Evolutionary conservation across 1,140 invertebrate species (phyloP).

Genomic region (Bombus impatiens): DNA sequence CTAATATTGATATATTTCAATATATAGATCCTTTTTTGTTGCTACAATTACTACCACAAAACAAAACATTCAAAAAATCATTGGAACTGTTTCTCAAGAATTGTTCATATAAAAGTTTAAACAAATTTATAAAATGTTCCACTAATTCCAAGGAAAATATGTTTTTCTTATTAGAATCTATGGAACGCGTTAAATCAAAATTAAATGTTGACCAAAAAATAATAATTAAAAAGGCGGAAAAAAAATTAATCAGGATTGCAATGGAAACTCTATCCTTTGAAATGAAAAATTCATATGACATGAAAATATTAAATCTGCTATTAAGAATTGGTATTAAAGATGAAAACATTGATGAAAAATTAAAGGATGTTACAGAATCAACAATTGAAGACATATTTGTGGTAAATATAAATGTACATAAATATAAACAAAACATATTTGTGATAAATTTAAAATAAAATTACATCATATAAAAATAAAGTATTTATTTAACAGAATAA

Average conservation of each 20-base stretch:
- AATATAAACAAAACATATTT: neutral
- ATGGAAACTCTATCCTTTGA: slow-evolving; percentile 48
- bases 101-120: slow-evolving; percentile 51
- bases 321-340: slow-evolving; percentile 54
- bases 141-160: slow-evolving; percentile 33
- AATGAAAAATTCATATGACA: slow-evolving; percentile 41
- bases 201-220: slow-evolving; percentile 61
- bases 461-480: slow-evolving; percentile 18
- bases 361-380: slow-evolving; percentile 53
- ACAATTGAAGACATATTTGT: slow-evolving; percentile 59
- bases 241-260: slow-evolving; percentile 59
- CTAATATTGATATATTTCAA: slow-evolving; percentile 60
- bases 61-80: slow-evolving; percentile 52
- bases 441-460: slow-evolving; percentile 9
- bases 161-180: slow-evolving; percentile 60
- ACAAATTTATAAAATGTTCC: slow-evolving; percentile 53
- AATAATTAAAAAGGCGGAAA: slow-evolving; percentile 60
- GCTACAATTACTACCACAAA: slow-evolving; percentile 55
- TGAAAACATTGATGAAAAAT: slow-evolving; percentile 50
- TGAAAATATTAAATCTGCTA: slow-evolving; percentile 60
- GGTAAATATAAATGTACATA: slow-evolving; percentile 43
- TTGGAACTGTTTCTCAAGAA: slow-evolving; percentile 62
- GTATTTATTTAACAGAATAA: slow-evolving; percentile 27
- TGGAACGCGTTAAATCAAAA: slow-evolving; percentile 62
- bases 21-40: slow-evolving; percentile 60